Evolutionary conservation across 2,113 vertebrate genomes (phyloP), one percentile per base, ranked within the genome.

Genomic region (Strix aluco): DNA sequence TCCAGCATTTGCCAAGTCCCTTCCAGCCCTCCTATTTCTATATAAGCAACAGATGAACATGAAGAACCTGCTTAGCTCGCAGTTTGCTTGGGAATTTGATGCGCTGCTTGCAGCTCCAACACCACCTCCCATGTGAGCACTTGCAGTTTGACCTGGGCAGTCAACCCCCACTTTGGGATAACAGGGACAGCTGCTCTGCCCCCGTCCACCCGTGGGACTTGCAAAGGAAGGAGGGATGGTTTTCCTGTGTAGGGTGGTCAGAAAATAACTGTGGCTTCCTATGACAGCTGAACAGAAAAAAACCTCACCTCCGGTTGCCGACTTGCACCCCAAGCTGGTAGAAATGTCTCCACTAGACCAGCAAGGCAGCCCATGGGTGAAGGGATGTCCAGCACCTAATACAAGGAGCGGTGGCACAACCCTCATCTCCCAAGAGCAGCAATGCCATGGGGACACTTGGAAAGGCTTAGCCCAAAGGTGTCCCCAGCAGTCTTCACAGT

Each of bases 11-110:
- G n/a, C 49, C 61, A 61, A 88, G 52, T 34, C 54, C 26, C 88
- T 88, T 90, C 95, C 73, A 93, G 78, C 61, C 75, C 74, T 44
- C 57, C 57, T 72, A 52, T 82, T 88, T 88, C 88, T 79, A 49
- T 15, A 55, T 1, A 78, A 93, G 81, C 70, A 91, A 29, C 78
- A 79, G 88, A 85, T 57, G 58, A 90, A 44, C 15, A 13, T 0
- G 3, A 71, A 61, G 67, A 62, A 71, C 21, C 66, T 70, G 75
- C 72, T 90, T 51, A 47, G 51, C 49, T 88, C 65, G 82, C 74
- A 88, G 47, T 52, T 93, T 52, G 3, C 29, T 67, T 16, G 46
- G 81, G 88, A 75, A 86, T 75, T 10, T 4, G 26, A 93, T 51
- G 57, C 3, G 14, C 71, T 59, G 63, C 81, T 55, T 61, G 61